A percentile compares a stretch with the other conserved stretches of the same genome.
phyloP scores from a whole-genome alignment of 1,140 invertebrate genomes.

The Drosophila parvula region DNA sequence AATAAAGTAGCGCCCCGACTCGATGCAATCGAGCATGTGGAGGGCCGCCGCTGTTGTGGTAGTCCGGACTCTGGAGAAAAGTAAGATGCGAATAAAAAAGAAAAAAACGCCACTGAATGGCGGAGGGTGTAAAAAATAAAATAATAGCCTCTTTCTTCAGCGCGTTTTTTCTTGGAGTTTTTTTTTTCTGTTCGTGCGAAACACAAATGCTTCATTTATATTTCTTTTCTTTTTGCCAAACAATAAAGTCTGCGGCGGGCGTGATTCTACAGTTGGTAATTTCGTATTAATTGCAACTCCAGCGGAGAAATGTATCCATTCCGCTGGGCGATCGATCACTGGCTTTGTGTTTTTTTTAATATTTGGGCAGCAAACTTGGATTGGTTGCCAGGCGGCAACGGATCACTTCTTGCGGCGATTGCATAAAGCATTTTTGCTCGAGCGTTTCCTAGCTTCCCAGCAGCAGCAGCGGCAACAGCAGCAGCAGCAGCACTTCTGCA shows the following conservation, averaged over 20 bases:
- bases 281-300: slow-evolving; percentile 48
- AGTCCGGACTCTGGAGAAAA: slow-evolving; percentile 65
- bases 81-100: slow-evolving; percentile 22
- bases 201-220: slow-evolving; percentile 59
- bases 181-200: slow-evolving; percentile 18
- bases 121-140: slow-evolving; percentile 46
- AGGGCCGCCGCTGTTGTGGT: slow-evolving; percentile 60
- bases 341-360: neutral
- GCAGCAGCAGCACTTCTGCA: slow-evolving; percentile 22
- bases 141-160: slow-evolving; percentile 37
- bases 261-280: slow-evolving; percentile 41
- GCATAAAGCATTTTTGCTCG: slow-evolving; percentile 38
- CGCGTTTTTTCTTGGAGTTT: slow-evolving; percentile 5
- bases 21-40: slow-evolving; percentile 23
- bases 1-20: slow-evolving; percentile 48
- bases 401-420: slow-evolving; percentile 24
- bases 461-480: slow-evolving; percentile 1
- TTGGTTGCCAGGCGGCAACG: slow-evolving; percentile 15
- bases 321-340: slow-evolving; percentile 16
- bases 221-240: slow-evolving; percentile 15
- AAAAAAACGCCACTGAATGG: slow-evolving; percentile 35
- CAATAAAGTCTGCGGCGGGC: slow-evolving; percentile 40
- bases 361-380: slow-evolving; percentile 4
- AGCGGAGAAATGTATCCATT: slow-evolving; percentile 25
- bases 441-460: slow-evolving; percentile 17